Base-by-base conservation (phyloP, 2,113 vertebrate species). In the Pygoscelis adeliae region DNA sequence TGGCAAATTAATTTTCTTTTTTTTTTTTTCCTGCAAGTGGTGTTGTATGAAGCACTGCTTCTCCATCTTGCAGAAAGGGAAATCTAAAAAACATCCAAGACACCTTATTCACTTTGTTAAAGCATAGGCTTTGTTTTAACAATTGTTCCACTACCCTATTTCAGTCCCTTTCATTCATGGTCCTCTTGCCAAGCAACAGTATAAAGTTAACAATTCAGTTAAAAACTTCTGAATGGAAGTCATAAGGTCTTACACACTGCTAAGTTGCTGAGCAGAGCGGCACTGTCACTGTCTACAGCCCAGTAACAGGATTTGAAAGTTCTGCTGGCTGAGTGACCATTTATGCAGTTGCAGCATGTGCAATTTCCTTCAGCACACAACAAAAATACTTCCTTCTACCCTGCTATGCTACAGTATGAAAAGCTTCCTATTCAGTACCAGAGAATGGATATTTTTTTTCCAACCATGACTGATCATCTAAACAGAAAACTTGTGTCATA, bases 231-330 rank as follows among this genome's bases (percentile, higher is more conserved):
- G 42, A 81, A 50, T 9, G 40, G 50, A 52, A 89, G 25, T 65
- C 4, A 0, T 14, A 58, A 70, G 17, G 67, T 58, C n/a, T 69
- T n/a, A 29, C 2, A 19, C 0, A 1, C 36, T 52, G 46, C 72
- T 8, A 58, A 56, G 29, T 14, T 1, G 1, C 59, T 34, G 72
- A 46, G 63, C 61, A 61, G 38, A 88, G 69, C 6, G 1, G 32
- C n/a, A 40, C 69, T 6, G 26, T 5, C 61, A 9, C 66, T 36
- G 17, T 4, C 59, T 49, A 38, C 27, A 65, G 59, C n/a, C 29
- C 42, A 16, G 4, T 13, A 78, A 82, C 5, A 56, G 49, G 17
- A 77, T 6, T 16, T 79, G 13, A 23, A 85, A 82, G 25, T 22
- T 63, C 32, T 65, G 13, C 40, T 49, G 69, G 20, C 42, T 3